Evolutionary conservation across 2,797 vertebrate species (phyloP).

Genomic region (Acridotheres tristis): DNA sequence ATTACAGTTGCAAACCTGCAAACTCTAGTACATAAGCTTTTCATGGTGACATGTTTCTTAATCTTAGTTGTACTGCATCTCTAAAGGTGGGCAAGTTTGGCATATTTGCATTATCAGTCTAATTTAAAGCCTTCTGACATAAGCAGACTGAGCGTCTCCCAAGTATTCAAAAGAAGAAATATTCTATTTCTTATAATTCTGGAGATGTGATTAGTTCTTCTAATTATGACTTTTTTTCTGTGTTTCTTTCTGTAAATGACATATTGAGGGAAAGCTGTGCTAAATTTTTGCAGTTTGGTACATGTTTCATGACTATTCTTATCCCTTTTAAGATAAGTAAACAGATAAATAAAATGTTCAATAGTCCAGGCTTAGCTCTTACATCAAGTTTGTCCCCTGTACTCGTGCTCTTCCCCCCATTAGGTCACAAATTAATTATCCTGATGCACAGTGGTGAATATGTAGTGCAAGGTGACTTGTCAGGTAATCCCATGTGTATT

Average conservation of each 20-base stretch:
- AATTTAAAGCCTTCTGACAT: neutral
- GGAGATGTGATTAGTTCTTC: neutral
- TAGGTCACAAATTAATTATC: conserved; percentile 48
- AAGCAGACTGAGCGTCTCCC: neutral
- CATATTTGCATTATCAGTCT: conserved; percentile 31
- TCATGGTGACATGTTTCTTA: conserved; percentile 61
- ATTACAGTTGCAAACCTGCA: conserved; percentile 18
- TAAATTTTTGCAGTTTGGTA: neutral
- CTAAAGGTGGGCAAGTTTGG: conserved; percentile 40
- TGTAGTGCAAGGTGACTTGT: neutral
- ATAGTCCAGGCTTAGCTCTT: neutral
- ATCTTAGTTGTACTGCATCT: conserved; percentile 57
- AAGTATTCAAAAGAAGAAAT: neutral
- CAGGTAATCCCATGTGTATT: neutral
- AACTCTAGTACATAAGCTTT: conserved; percentile 66
- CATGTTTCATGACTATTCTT: neutral
- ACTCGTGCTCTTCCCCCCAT: neutral
- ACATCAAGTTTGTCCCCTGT: neutral
- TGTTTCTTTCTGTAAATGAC: neutral
- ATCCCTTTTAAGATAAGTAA: neutral
- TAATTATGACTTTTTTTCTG: neutral
- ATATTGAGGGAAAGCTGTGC: neutral
- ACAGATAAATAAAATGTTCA: neutral
- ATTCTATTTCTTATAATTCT: neutral
- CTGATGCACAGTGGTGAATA: neutral